Evolutionary conservation across 2,113 vertebrate genomes (phyloP), one percentile per base, ranked within the genome.

Genomic region (Herpetotheres cachinnans): DNA sequence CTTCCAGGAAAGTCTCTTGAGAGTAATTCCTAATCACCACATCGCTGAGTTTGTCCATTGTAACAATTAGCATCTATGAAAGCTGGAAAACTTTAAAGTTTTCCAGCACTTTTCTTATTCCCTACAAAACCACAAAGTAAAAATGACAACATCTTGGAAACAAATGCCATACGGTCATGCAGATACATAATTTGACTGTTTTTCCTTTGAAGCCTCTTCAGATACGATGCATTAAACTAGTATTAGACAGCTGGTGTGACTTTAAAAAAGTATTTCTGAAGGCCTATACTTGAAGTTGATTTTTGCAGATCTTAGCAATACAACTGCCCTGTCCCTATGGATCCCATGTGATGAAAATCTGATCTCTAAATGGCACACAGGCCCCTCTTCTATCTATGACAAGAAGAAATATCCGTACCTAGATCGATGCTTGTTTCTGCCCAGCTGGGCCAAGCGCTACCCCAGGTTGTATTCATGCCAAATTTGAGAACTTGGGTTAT

Each of bases 111-210:
- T 71, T 61, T 88, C 71, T 74, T 78, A 81, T 14, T 92, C 49
- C 55, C 18, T 83, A 77, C 47, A 89, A 94, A 93, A 63, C 63
- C 96, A 89, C 90, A 71, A 90, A 93, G 55, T 74, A 70, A 83
- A 92, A 93, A 94, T 73, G 82, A 88, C 81, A 84, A 13, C 66
- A 71, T 67, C 67, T 86, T 94, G 88, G 80, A 86, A 89, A 77
- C 22, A 2, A 6, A 18, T 16, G 47, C 38, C 63, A 20, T 47
- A 30, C 5, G 0, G 17, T n/a, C 59, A 67, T 4, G 38, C 80
- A 89, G 61, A 90, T 67, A 63, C 4, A 55, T 6, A 40, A 89
- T 56, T 34, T 42, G 50, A 55, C 36, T 50, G 19, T 25, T 93
- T 90, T 59, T 55, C 71, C 72, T 92, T 93, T 92, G 50, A 97